phyloP scores from a whole-genome alignment of 2,797 vertebrate species.

The Zenarchopterus dispar region DNA sequence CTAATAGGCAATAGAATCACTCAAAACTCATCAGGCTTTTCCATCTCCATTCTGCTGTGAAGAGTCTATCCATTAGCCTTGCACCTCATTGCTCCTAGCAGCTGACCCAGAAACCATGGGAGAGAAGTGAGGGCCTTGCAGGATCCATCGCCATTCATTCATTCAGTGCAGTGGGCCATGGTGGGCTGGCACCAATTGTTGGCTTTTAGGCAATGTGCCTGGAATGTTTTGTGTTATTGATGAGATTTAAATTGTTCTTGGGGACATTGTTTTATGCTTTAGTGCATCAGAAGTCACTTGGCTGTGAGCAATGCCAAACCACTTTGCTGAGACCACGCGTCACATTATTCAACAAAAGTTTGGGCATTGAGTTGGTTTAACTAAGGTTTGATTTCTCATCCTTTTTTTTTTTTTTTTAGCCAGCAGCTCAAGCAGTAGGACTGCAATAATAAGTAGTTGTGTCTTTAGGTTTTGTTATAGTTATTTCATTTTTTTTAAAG shows the following conservation, averaged over 20 bases:
- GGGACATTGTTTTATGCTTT: constrained; percentile 69
- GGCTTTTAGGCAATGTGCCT: constrained; percentile 67
- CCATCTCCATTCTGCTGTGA: constrained; percentile 73
- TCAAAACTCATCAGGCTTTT: constrained; percentile 65
- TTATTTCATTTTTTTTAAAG: too few species aligned
- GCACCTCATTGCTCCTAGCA: constrained; percentile 68
- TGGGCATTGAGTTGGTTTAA: constrained; percentile 43
- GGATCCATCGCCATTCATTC: constrained; percentile 51
- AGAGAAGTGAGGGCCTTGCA: constrained; percentile 31
- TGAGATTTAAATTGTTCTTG: constrained; percentile 73
- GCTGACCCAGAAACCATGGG: constrained; percentile 75
- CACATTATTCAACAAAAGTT: constrained; percentile 62
- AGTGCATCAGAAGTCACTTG: constrained; percentile 62
- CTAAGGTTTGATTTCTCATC: constrained; percentile 62
- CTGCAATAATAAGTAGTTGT: constrained; percentile 28
- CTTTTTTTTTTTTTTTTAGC: constrained; percentile 34
- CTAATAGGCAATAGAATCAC: constrained; percentile 58
- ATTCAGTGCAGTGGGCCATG: constrained; percentile 33
- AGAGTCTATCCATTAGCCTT: constrained; percentile 78
- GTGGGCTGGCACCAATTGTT: constrained; percentile 55
- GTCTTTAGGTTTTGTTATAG: too few species aligned
- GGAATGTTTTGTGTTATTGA: constrained; percentile 73
- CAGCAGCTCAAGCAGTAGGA: constrained; percentile 32
- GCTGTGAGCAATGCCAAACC: constrained; percentile 51
- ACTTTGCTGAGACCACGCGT: constrained; percentile 51